Percentiles rank a stretch among this genome's conserved stretches.
phyloP scores from a whole-genome alignment of 1,140 invertebrate genomes.

The Bicyclus anynana region DNA sequence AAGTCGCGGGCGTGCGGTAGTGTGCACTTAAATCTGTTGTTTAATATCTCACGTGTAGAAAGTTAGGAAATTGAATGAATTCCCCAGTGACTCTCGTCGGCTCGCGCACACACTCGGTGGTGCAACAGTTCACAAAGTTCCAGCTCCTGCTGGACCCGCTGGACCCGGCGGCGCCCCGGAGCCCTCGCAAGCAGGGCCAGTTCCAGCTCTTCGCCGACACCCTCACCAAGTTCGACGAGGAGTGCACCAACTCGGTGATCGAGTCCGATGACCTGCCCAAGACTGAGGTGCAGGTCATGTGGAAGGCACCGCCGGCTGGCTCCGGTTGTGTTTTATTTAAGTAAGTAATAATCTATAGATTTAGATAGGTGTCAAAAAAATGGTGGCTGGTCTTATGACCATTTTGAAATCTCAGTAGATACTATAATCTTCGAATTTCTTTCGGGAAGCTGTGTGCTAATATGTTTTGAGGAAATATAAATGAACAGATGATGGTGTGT shows the following conservation, averaged over 20 bases:
- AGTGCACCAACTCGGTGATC: conserved; percentile 91
- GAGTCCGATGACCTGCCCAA: conserved; percentile 88
- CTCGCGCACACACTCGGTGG: conserved; percentile 82
- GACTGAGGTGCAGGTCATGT: conserved; percentile 92
- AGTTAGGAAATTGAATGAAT: not conserved
- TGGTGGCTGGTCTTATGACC: too few species aligned
- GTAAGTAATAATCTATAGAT: conserved; percentile 72
- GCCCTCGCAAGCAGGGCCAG: conserved; percentile 80
- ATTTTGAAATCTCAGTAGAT: too few species aligned
- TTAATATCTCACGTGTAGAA: not conserved
- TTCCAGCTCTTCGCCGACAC: conserved; percentile 91
- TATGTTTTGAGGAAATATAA: too few species aligned
- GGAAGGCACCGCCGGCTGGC: conserved; percentile 89
- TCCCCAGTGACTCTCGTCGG: conserved; percentile 85
- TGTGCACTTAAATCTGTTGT: too few species aligned
- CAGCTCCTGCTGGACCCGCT: conserved; percentile 86
- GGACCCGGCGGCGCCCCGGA: conserved; percentile 61
- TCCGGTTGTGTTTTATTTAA: conserved; percentile 91
- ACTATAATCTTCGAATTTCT: too few species aligned
- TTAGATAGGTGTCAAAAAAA: too few species aligned
- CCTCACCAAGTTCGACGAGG: conserved; percentile 87
- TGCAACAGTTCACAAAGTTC: conserved; percentile 90
- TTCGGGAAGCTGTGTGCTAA: too few species aligned
- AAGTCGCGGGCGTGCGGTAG: too few species aligned
- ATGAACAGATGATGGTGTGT: too few species aligned